A percentile compares a stretch with the other conserved stretches of the same genome.
These are phyloP conservation scores for Phenganax marumi DNA, from an alignment of 92 coral and sea anemone genomes.

Conservation along the genomic window DNA sequence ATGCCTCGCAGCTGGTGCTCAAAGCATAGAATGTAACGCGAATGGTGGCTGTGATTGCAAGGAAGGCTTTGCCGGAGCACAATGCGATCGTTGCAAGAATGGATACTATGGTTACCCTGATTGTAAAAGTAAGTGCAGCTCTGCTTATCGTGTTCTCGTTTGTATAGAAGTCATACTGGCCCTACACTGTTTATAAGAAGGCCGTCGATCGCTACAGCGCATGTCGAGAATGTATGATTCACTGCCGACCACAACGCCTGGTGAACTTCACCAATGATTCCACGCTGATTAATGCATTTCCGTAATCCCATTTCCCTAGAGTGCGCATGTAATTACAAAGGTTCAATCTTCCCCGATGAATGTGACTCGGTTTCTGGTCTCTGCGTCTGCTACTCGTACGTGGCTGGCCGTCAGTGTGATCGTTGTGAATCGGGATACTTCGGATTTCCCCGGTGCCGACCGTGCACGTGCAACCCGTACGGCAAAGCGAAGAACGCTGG, in stretches of 20 bases:
- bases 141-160: not conserved
- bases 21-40: conserved; percentile 66
- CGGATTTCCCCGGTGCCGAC: conserved; percentile 77
- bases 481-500: conserved; percentile 57
- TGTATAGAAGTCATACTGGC: not conserved
- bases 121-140: conserved; percentile 32
- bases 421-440: conserved; percentile 73
- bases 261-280: too few relatives aligned
- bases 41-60: conserved; percentile 76
- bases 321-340: conserved; percentile 69
- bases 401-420: conserved; percentile 74
- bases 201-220: not conserved
- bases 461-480: conserved; percentile 76
- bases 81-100: conserved; percentile 78
- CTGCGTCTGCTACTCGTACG: conserved; percentile 70
- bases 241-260: not conserved
- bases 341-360: conserved; percentile 56
- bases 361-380: conserved; percentile 68
- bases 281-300: too few relatives aligned
- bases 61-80: conserved; percentile 69
- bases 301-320: conserved; percentile 42
- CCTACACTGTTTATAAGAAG: too few relatives aligned
- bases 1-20: conserved; percentile 65
- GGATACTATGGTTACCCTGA: conserved; percentile 86
- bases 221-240: not conserved